Base-by-base conservation (phyloP, 2,113 vertebrate genomes). In the Mobula birostris region DNA sequence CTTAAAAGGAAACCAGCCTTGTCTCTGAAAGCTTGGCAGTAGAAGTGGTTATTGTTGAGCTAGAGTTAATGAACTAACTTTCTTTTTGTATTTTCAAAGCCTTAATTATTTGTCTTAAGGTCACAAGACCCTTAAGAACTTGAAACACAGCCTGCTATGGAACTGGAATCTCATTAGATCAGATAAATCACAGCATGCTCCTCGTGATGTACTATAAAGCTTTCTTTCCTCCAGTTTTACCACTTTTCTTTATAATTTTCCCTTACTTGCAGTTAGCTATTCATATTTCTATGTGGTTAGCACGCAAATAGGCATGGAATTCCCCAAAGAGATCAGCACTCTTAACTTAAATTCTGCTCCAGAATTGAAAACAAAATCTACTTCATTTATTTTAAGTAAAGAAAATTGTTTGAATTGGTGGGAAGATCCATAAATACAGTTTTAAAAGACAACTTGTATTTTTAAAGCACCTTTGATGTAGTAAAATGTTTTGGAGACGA, bases 1-100 rank as follows among this genome's bases (percentile, higher is more conserved):
- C 96, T 96, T 96, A 95, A 96, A 97, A 97, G 96, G 97, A 98
- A 98, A 96, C 96, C 96, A 96, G 95, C 95, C 95, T 95, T 94
- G 94, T 94, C 96, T 96, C 96, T 95, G 94, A 96, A 95, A 88
- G 95, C 95, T 96, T 97, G 96, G 96, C 96, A 96, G 95, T 95
- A 96, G 96, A 96, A 96, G 95, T 95, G 95, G 95, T 96, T 96
- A 97, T 97, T 97, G 97, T 97, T 96, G 95, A 94, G 94, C 88
- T 93, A 94, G 63, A 77, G 56, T 94, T 63, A 95, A 95, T 95
- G 95, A 95, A 95, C 95, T 94, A 95, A 93, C 92, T 74, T 94
- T 94, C 94, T 94, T 94, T 94, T 74, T 94, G 95, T 85, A 94
- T 94, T 94, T 96, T 95, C 94, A 95, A 96, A 95, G 94, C 24